Evolutionary conservation across 2,113 vertebrate species (phyloP), one percentile per base, ranked within the genome.

Genomic region (Atlantisia rogersi): DNA sequence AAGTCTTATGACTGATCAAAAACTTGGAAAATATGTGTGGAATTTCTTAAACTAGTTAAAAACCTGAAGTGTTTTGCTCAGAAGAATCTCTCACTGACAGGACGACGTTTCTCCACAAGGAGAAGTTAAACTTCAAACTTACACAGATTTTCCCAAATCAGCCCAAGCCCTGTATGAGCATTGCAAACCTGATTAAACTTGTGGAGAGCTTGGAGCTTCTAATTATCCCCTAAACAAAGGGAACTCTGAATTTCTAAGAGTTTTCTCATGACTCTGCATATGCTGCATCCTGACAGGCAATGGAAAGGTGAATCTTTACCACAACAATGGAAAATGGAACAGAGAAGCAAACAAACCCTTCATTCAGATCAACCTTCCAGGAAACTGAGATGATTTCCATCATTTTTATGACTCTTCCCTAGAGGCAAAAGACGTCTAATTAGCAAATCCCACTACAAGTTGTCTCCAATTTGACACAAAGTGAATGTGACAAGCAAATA

Each of bases 391-490:
- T 96, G 97, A 98, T 98, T 98, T 98, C 97, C 96, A 98, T 97
- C 97, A 98, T 98, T 98, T 98, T 98, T 94, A 98, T 67, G 63
- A 97, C 98, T 98, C 98, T 98, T 98, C 98, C 98, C 98, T 98
- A 92, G 97, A 98, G 97, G 98, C 96, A 97, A 98, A 98, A 98
- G 97, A 97, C 93, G 98, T 98, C 97, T 98, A 98, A 98, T 98
- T 98, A 99, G 97, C 97, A 98, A 98, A 98, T 98, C 96, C 96
- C 76, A 93, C 95, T 98, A 96, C 90, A 98, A 98, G 97, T 98
- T 98, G 96, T 90, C 86, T 97, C 80, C 3, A 0, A 50, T 97
- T 97, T 98, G 98, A 98, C 82, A 96, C 88, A 98, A 97, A 98
- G 94, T 85, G 92, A 97, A 96, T 97, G 94, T 98, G 98, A 99